Conservation (phyloP, 2,113 vertebrate genomes). For the Morone saxatilis region DNA sequence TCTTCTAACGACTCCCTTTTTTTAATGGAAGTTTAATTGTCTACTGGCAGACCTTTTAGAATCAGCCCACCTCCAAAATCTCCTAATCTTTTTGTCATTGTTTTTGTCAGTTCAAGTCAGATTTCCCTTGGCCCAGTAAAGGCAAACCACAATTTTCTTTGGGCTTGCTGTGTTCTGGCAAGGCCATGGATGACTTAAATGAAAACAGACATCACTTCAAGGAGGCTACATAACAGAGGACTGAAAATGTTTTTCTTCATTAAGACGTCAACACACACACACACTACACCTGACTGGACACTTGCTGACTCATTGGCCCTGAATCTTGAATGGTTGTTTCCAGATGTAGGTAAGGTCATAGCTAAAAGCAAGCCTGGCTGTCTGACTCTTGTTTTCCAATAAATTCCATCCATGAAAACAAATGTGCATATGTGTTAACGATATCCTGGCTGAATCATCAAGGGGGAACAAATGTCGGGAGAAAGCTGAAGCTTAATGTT, state of each 20-base stretch:
- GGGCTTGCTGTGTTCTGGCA: neutral
- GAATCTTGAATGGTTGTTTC: conserved; percentile 24
- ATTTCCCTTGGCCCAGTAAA: neutral
- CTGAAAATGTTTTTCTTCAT: conserved; percentile 1
- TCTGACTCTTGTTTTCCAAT: neutral
- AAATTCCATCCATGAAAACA: neutral
- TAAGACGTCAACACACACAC: neutral
- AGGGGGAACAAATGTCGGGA: neutral
- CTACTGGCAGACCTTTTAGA: neutral
- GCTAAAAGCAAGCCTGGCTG: neutral
- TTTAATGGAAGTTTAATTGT: neutral
- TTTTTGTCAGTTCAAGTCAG: neutral
- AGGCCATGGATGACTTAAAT: neutral
- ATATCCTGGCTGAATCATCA: conserved; percentile 2
- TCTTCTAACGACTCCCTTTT: too few species aligned
- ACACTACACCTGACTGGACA: neutral
- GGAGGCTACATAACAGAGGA: neutral
- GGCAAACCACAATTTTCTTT: neutral
- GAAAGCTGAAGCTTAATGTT: neutral
- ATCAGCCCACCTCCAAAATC: neutral
- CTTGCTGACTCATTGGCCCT: conserved; percentile 10
- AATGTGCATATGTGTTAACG: conserved; percentile 8
- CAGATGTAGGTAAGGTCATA: neutral
- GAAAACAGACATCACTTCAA: neutral
- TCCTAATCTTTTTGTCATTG: neutral